phyloP scores from a whole-genome alignment of 2,888 invertebrate genomes.

The Cephalotes varians region DNA sequence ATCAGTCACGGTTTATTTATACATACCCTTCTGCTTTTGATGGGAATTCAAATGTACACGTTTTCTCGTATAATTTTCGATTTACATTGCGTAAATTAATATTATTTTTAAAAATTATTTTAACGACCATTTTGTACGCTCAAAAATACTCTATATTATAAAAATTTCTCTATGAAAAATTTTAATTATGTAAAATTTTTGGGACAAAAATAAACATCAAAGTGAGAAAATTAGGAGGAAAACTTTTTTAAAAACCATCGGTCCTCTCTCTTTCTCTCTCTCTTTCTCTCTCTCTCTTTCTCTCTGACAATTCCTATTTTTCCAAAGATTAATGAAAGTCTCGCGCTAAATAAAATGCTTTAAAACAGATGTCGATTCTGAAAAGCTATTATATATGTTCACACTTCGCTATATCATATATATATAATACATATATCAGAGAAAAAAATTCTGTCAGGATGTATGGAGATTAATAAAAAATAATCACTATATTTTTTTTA shows the following conservation, averaged over 20 bases:
- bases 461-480: background rate
- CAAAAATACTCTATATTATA: background rate
- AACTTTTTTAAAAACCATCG: background rate
- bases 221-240: background rate
- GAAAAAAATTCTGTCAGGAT: background rate
- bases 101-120: background rate
- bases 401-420: background rate
- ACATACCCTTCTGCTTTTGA: background rate
- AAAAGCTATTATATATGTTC: background rate
- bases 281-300: background rate
- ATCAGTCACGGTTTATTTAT: background rate
- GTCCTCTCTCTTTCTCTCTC: background rate
- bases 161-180: background rate
- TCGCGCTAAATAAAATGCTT: background rate
- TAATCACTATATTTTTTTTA: background rate
- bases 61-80: background rate
- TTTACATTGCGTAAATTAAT: background rate
- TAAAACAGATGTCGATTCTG: background rate
- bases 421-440: too few species aligned
- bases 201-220: background rate
- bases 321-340: background rate
- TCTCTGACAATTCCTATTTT: background rate
- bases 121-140: background rate
- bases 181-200: conserved; percentile 2
- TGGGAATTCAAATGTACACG: background rate